A percentile compares a stretch with the other conserved stretches of the same genome.
Evolutionary conservation across 2,113 vertebrate genomes (phyloP).

Genomic region (Petromus typicus): DNA sequence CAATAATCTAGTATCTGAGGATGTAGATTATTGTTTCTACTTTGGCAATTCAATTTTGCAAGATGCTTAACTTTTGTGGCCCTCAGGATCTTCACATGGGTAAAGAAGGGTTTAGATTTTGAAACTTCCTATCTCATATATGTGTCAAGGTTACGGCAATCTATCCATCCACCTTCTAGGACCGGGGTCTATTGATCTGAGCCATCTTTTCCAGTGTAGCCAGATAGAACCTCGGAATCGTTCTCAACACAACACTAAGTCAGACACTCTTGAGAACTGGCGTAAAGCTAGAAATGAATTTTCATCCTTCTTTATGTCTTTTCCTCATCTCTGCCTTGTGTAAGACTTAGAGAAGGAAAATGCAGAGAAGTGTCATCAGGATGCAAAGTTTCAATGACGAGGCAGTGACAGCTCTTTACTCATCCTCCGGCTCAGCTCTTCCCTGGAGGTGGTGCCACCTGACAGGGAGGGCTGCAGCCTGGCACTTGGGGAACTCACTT

Average conservation of each 20-base stretch:
- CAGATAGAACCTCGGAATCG: not conserved
- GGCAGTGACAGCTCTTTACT: not conserved
- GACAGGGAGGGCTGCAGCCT: slow-evolving; percentile 58
- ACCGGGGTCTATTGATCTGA: not conserved
- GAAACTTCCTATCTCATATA: not conserved
- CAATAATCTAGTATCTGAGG: not conserved
- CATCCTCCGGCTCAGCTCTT: slow-evolving; percentile 54
- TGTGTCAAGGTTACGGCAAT: not conserved
- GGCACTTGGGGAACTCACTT: slow-evolving; percentile 67
- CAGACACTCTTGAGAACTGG: not conserved
- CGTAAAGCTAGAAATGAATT: not conserved
- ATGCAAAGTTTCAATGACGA: not conserved
- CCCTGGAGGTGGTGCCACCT: slow-evolving; percentile 65
- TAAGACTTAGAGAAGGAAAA: not conserved
- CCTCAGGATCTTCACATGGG: not conserved
- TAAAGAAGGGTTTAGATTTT: not conserved
- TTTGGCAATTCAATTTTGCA: not conserved
- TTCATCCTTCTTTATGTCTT: not conserved
- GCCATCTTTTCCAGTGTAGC: not conserved
- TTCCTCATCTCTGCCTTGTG: not conserved
- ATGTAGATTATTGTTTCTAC: not conserved
- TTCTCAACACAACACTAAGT: slow-evolving; percentile 1
- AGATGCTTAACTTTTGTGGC: not conserved
- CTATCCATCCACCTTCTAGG: not conserved
- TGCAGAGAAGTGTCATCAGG: not conserved